Evolutionary conservation across 2,113 vertebrate species (phyloP).

Genomic region (Amblyopsis rosae): DNA sequence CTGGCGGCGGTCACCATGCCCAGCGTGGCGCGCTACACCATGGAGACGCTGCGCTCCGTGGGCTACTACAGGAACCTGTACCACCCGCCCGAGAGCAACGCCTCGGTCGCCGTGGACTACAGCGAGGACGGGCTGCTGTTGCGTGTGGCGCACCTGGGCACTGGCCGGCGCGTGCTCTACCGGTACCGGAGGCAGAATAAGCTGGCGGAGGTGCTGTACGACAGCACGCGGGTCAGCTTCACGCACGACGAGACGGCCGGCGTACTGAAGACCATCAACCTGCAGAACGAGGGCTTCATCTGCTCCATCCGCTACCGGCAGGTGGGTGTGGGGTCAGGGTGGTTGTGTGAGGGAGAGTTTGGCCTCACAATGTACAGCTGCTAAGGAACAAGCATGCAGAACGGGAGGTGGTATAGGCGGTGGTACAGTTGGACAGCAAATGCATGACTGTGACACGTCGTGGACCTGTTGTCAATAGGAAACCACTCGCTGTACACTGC

Average conservation of each 20-base stretch:
- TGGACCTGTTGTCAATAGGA: too few species aligned
- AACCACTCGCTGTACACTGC: too few species aligned
- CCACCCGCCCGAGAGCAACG: slow-evolving; percentile 96
- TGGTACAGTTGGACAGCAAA: too few species aligned
- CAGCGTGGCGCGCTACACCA: slow-evolving; percentile 94
- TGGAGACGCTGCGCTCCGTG: slow-evolving; percentile 96
- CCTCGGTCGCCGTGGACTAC: slow-evolving; percentile 95
- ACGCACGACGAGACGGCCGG: slow-evolving; percentile 95
- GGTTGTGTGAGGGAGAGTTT: too few species aligned
- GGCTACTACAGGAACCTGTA: slow-evolving; percentile 98
- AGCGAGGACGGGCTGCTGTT: slow-evolving; percentile 94
- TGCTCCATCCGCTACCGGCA: slow-evolving; percentile 97
- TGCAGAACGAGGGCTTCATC: slow-evolving; percentile 96
- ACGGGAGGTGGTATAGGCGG: too few species aligned
- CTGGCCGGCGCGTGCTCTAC: slow-evolving; percentile 91
- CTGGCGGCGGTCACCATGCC: slow-evolving; percentile 97
- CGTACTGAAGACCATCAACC: slow-evolving; percentile 95
- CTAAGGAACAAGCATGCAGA: too few species aligned
- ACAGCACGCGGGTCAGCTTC: slow-evolving; percentile 95
- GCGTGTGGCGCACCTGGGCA: slow-evolving; percentile 89
- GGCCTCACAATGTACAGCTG: too few species aligned
- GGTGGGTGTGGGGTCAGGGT: slow-evolving; percentile 71
- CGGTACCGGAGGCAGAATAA: slow-evolving; percentile 92
- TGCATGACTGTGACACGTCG: too few species aligned
- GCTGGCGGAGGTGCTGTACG: slow-evolving; percentile 93